Evolutionary conservation across 2,888 invertebrate species (phyloP), one percentile per base, ranked within the genome.

Genomic region (Choreutis nemorana): DNA sequence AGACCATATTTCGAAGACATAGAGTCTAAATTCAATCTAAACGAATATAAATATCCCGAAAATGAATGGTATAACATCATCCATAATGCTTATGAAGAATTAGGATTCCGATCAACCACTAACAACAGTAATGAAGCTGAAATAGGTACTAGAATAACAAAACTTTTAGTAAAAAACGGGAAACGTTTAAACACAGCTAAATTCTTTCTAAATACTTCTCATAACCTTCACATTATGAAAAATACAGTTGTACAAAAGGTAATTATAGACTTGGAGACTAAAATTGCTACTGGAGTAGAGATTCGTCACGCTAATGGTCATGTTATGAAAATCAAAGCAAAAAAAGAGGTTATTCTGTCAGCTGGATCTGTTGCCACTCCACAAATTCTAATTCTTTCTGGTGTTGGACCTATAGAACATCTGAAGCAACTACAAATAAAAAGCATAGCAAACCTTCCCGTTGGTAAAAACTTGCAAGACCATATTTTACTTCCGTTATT

Each of bases 381-480:
- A 1, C 68, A 81, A 36, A 49, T 83, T 29, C 50, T 83, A 2
- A 72, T 81, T 65, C 44, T 79, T 11, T 82, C 82, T 4, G 82
- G 82, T 1, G 56, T 83, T 10, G 82, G 82, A 1, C 77, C 77
- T 0, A 53, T 42, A 33, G 36, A 49, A 6, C 63, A 75, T 28
- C 41, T 81, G 1, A 32, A 46, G 15, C 42, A 53, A 5, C 46
- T 60, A 5, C 56, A 59, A 7, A 75, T 81, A 10, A 33, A 56
- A 1, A 50, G 62, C 3, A 15, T 73, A 5, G 32, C 53, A 22
- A 59, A 81, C 39, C 48, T 73, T 7, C 54, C 66, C 0, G 81
- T 81, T 0, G 82, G 82, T 0, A 41, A 60, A 34, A 81, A 82
- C 46, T 58, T 82, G 14, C 80, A 81, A 45, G 82, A 82, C 37